These are phyloP conservation scores for Diglossa cyanea DNA, from an alignment of 2,797 vertebrate genomes.

Conservation along the genomic window DNA sequence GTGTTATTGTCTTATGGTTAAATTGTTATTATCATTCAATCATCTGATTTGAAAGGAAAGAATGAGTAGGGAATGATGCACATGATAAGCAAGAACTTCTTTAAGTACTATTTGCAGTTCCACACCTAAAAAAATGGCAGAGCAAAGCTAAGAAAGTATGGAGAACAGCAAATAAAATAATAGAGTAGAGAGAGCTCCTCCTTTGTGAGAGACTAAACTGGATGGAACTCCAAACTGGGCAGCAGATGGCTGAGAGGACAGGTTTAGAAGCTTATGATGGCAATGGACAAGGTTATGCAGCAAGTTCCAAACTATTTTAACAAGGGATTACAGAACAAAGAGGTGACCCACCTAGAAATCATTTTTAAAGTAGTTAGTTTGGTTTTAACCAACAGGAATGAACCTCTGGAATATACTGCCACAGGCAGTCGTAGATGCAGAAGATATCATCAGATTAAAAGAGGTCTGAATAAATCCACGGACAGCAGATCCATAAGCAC, in stretches of 20 bases:
- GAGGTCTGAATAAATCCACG: neutral
- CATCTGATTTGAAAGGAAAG: neutral
- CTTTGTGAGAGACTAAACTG: neutral
- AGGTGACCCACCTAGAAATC: neutral
- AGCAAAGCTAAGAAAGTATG: neutral
- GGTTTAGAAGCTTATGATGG: neutral
- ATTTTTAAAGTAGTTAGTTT: neutral
- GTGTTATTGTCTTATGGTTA: neutral
- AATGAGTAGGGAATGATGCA: neutral
- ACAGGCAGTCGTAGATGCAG: neutral
- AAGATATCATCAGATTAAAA: neutral
- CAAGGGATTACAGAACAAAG: neutral
- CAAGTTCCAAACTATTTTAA: neutral
- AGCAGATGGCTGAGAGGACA: neutral
- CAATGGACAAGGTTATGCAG: neutral
- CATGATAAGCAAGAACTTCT: neutral
- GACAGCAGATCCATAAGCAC: neutral
- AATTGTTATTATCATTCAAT: neutral
- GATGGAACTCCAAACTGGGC: neutral
- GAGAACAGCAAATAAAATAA: neutral
- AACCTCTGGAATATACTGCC: neutral
- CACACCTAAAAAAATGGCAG: neutral
- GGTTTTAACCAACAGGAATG: neutral
- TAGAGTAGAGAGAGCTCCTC: neutral
- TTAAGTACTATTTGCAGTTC: neutral